Conservation (phyloP, 2,797 vertebrate genomes). For the Pelochelys cantorii region DNA sequence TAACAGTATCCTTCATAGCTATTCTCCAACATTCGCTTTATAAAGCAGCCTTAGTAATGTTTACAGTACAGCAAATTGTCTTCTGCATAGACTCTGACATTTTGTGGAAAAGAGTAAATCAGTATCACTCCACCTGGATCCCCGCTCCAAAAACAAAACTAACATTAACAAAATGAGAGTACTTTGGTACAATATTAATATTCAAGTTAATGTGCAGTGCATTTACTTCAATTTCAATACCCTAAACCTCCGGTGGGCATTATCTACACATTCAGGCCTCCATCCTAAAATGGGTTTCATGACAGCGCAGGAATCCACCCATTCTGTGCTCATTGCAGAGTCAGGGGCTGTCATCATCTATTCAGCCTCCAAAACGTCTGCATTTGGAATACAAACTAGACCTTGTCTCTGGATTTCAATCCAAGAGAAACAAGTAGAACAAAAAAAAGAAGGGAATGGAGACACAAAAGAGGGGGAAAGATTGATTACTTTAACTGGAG, state of each 20-base stretch:
- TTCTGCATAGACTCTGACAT: conserved; percentile 16
- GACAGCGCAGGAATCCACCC: not conserved
- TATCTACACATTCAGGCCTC: not conserved
- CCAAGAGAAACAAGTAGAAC: not conserved
- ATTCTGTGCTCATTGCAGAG: not conserved
- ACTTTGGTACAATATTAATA: not conserved
- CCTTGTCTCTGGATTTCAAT: not conserved
- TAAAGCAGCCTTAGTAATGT: conserved; percentile 46
- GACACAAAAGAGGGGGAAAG: not conserved
- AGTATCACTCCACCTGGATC: conserved; percentile 5
- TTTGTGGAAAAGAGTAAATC: not conserved
- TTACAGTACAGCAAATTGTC: conserved; percentile 35
- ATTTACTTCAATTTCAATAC: not conserved
- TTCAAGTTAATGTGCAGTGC: not conserved
- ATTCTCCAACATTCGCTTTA: conserved; percentile 10
- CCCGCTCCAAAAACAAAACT: not conserved
- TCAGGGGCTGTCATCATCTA: not conserved
- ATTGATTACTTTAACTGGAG: not conserved
- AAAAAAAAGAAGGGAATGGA: not conserved
- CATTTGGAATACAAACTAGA: not conserved
- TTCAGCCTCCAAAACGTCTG: not conserved
- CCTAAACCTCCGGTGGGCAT: not conserved
- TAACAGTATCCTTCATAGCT: conserved; percentile 34
- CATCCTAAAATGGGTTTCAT: not conserved
- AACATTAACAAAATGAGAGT: not conserved